Base-by-base conservation (phyloP, 2,888 invertebrate species). In the Amphipoea lucens region DNA sequence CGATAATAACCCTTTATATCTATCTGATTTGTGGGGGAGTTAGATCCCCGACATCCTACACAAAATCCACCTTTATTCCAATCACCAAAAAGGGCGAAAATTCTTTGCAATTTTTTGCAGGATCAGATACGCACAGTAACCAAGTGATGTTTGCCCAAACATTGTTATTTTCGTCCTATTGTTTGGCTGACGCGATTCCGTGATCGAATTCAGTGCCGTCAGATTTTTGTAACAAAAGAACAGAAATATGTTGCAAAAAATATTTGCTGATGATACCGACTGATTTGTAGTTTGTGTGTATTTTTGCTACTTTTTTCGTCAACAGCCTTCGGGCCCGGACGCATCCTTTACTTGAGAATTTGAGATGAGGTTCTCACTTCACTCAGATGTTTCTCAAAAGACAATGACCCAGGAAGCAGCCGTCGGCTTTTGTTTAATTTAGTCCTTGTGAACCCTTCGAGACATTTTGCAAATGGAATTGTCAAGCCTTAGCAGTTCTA, bases 141-240 rank as follows among this genome's bases (percentile, higher is more conserved):
- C 76, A 74, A 87, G 82, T 87, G 84, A 90, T 94, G 91, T 94
- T 94, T 93, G 90, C 90, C 86, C 87, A 89, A 89, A 92, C 90
- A 92, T 93, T 94, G 94, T 94, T 93, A 92, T 92, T 90, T 92
- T 89, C 83, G 70, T 82, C 42, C 87, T 81, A 90, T 94, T 94
- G 94, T 94, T 91, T 90, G 91, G 51, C 75, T 84, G 83, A 88
- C 88, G 88, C 88, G 90, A 85, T 92, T 93, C 89, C 93, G 95
- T 94, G 94, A 94, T 94, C 91, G 91, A 92, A 91, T 92, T 89
- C 88, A 91, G 91, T 91, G 91, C 90, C 90, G 92, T 91, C 93
- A 94, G 95, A 94, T 95, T 94, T 86, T 93, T 91, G 82, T 92
- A 92, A 94, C 94, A 94, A 94, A 91, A 85, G 90, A 85, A 82